Base-by-base conservation (phyloP, 2,797 vertebrate species). In the Sarcoramphus papa region DNA sequence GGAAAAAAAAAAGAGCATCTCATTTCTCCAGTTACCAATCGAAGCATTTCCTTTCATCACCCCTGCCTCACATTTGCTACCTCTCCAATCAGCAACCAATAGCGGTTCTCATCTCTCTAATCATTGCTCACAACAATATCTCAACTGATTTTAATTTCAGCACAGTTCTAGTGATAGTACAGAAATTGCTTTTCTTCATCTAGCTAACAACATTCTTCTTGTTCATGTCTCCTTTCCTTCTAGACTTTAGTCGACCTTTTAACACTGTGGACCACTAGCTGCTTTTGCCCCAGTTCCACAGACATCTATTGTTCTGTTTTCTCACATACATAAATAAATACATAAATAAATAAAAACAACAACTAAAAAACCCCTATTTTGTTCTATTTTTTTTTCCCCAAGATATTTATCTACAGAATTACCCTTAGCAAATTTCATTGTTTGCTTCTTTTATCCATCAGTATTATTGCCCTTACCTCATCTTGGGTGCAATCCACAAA, bases 131-230 rank as follows among this genome's bases (percentile, higher is more conserved):
- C 48, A 88, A 76, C 68, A 75, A 72, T 91, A 69, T 90, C 43
- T 76, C 76, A 75, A 43, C 63, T 92, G 84, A 88, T 95, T 96
- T 92, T 67, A 81, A 88, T 90, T 92, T 74, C 48, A 75, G n/a
- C 30, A 78, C 17, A 72, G 19, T 73, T 88, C 35, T 72, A 56
- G 53, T n/a, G 67, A 88, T 40, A 62, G 72, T 37, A 74, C 27
- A 78, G 62, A 91, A 85, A 81, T 74, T 76, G 50, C 13, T 88
- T 84, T 76, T 43, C 70, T 95, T 96, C 72, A 51, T 56, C 50
- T 68, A 73, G 45, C 47, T 64, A 83, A 81, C 23, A 54, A 35
- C 25, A 41, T 23, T 56, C 14, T 59, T 74, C 23, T 90, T 59
- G 21, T 76, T 37, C 8, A 35, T 75, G 69, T 83, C 37, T 72